These are phyloP conservation scores for Philantomba maxwellii DNA, from an alignment of 2,113 vertebrate genomes.

Conservation along the genomic window DNA sequence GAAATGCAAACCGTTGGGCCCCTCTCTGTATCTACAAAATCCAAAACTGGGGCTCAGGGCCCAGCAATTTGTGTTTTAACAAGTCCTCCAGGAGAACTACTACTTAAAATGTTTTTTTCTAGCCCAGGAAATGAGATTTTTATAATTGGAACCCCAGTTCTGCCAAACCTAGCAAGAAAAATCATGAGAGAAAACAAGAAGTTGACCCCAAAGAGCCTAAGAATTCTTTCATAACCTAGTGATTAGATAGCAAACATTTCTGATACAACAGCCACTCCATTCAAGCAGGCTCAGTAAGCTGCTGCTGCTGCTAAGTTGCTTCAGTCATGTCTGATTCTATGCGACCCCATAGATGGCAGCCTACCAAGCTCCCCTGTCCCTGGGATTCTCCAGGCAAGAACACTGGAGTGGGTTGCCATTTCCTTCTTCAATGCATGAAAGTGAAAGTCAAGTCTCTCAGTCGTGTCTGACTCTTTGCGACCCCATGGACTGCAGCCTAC, in stretches of 20 bases:
- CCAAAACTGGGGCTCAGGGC: not conserved
- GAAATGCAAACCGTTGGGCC: not conserved
- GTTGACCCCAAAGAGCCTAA: not conserved
- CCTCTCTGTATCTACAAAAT: not conserved
- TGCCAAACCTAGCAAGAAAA: constrained; percentile 5
- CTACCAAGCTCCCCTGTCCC: too few relatives aligned
- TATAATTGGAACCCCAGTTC: not conserved
- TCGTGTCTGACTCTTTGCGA: too few relatives aligned
- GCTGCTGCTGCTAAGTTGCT: too few relatives aligned
- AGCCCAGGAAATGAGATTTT: not conserved
- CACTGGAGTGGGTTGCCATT: too few relatives aligned
- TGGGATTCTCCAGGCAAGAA: too few relatives aligned
- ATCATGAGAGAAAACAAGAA: not conserved
- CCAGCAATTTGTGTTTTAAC: not conserved
- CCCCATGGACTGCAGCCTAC: too few relatives aligned
- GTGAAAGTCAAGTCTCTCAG: too few relatives aligned
- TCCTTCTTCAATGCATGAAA: too few relatives aligned
- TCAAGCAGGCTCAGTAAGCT: not conserved
- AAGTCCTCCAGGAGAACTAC: not conserved
- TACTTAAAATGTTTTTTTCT: not conserved
- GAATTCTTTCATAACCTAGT: not conserved
- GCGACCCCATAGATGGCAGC: too few relatives aligned
- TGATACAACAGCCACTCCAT: not conserved
- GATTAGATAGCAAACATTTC: not conserved
- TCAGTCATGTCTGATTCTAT: too few relatives aligned